These are phyloP conservation scores for Psococerastis gibbosa DNA, from an alignment of 2,888 invertebrate genomes.

Conservation along the genomic window DNA sequence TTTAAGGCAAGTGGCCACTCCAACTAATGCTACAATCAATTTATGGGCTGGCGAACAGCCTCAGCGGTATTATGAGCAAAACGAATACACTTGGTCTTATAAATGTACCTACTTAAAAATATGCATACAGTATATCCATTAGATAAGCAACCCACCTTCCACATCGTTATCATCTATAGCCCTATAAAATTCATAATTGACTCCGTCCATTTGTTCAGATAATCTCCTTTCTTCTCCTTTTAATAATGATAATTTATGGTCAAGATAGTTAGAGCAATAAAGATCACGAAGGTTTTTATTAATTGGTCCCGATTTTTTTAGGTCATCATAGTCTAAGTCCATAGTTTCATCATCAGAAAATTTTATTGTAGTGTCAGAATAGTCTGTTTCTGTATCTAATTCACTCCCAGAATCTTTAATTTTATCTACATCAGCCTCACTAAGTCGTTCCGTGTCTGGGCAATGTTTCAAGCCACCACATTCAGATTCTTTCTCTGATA, in stretches of 20 bases:
- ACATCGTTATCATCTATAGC: not conserved
- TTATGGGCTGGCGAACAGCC: no score
- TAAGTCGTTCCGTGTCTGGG: no score
- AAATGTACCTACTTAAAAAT: no score
- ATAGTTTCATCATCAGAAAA: conserved; percentile 8
- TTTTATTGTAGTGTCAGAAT: conserved; percentile 4
- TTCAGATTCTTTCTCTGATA: no score
- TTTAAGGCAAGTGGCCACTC: no score
- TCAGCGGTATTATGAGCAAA: no score
- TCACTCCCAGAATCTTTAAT: not conserved
- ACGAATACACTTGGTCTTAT: no score
- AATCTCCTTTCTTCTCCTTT: not conserved
- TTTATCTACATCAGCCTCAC: no score
- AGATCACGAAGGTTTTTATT: conserved; percentile 6
- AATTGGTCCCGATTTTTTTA: conserved; percentile 8
- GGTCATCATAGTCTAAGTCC: conserved; percentile 4
- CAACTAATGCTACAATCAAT: no score
- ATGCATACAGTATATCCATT: no score
- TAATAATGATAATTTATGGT: conserved; percentile 4
- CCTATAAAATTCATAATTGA: not conserved
- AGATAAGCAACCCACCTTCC: not conserved
- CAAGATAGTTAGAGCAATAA: conserved; percentile 6
- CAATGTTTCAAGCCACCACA: no score
- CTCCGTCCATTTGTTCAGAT: not conserved
- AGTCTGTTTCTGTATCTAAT: conserved; percentile 1